phyloP scores from a whole-genome alignment of 2,797 vertebrate species.

The Cercopithecus mitis region DNA sequence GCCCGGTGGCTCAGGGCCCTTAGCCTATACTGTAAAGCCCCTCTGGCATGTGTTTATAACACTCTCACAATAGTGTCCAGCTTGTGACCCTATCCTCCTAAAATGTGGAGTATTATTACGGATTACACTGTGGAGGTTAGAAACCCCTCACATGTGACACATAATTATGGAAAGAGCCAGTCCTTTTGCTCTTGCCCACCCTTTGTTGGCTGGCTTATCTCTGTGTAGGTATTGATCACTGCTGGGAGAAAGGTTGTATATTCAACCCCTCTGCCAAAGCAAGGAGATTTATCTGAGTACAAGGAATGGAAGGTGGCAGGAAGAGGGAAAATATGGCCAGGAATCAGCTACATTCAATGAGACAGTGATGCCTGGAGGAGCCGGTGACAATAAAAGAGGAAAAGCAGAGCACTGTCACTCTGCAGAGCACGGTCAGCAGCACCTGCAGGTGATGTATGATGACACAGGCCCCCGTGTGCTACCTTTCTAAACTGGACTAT shows the following conservation, averaged over 20 bases:
- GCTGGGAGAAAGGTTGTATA: slow-evolving; percentile 40
- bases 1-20: not conserved
- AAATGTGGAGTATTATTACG: not conserved
- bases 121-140: not conserved
- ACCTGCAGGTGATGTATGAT: slow-evolving; percentile 34
- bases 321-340: slow-evolving; percentile 35
- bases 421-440: not conserved
- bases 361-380: slow-evolving; percentile 63
- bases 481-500: not conserved
- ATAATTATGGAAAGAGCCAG: not conserved
- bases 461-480: not conserved
- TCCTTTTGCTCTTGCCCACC: not conserved
- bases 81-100: not conserved
- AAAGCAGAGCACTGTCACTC: not conserved
- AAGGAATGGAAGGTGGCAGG: slow-evolving; percentile 53
- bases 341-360: slow-evolving; percentile 11
- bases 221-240: slow-evolving; percentile 38
- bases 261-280: slow-evolving; percentile 55
- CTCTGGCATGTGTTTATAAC: not conserved
- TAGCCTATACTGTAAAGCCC: not conserved
- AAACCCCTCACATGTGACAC: not conserved
- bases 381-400: slow-evolving; percentile 53
- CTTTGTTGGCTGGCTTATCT: slow-evolving; percentile 37
- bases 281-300: slow-evolving; percentile 64
- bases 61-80: not conserved